Conservation (phyloP, 1,140 invertebrate genomes). For the Platorchestia sp. region DNA sequence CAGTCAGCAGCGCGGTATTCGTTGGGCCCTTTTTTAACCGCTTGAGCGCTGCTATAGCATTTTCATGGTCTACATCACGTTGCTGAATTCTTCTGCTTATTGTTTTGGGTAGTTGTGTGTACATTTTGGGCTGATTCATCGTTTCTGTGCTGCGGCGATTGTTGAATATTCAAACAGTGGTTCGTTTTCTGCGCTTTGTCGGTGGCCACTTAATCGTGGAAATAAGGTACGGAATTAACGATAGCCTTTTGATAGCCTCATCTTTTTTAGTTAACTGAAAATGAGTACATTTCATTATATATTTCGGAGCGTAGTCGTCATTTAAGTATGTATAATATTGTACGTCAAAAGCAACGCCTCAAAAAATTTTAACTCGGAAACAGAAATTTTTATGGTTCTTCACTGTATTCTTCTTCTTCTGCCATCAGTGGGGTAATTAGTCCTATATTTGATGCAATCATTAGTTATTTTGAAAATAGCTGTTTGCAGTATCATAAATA, state of each 20-base stretch:
- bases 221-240: neutral
- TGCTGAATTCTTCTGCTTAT: neutral
- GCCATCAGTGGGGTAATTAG: neutral
- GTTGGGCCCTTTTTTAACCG: neutral
- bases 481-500: neutral
- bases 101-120: neutral
- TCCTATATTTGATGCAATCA: neutral
- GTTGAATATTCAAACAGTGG: neutral
- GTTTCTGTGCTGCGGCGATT: neutral
- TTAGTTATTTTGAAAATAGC: neutral
- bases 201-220: neutral
- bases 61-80: neutral
- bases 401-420: neutral
- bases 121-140: neutral
- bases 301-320: neutral
- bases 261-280: neutral
- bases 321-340: too few relatives aligned
- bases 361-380: neutral
- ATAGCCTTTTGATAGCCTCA: neutral
- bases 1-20: neutral
- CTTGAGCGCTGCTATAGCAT: neutral
- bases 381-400: neutral
- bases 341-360: neutral
- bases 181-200: neutral
- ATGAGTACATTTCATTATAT: neutral